Conservation (phyloP, 2,113 vertebrate genomes). For the Thermophis baileyi region DNA sequence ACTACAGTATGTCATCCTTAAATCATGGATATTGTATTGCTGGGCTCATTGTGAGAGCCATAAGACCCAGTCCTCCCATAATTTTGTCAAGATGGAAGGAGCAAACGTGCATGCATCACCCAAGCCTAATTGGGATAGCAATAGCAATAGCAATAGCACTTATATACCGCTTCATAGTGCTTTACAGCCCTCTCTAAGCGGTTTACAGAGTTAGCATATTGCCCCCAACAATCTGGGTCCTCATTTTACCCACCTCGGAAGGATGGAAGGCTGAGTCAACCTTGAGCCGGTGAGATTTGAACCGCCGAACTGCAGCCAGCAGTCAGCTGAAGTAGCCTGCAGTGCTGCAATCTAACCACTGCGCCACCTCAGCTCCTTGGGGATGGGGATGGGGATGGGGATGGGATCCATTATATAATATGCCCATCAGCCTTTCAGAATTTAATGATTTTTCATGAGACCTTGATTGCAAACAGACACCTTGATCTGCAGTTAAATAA, state of each 20-base stretch:
- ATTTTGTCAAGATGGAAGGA: neutral
- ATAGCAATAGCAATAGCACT: no score
- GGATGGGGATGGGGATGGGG: neutral
- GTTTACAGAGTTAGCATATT: no score
- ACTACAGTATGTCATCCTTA: neutral
- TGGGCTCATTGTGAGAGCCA: neutral
- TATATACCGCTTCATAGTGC: no score
- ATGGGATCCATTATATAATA: neutral
- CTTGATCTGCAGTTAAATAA: neutral
- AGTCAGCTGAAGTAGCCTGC: no score
- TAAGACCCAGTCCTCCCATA: neutral
- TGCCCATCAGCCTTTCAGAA: neutral
- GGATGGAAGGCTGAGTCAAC: no score
- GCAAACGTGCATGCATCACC: neutral
- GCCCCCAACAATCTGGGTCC: no score
- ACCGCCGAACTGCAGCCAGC: no score
- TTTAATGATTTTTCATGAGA: neutral
- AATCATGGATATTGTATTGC: neutral
- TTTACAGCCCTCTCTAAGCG: no score
- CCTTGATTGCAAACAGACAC: neutral
- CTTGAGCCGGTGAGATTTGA: no score
- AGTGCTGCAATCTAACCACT: no score
- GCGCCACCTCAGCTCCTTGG: no score
- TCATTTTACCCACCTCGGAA: no score
- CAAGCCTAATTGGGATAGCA: neutral